phyloP scores from a whole-genome alignment of 2,113 vertebrate genomes.

The Hippocampus comes region DNA sequence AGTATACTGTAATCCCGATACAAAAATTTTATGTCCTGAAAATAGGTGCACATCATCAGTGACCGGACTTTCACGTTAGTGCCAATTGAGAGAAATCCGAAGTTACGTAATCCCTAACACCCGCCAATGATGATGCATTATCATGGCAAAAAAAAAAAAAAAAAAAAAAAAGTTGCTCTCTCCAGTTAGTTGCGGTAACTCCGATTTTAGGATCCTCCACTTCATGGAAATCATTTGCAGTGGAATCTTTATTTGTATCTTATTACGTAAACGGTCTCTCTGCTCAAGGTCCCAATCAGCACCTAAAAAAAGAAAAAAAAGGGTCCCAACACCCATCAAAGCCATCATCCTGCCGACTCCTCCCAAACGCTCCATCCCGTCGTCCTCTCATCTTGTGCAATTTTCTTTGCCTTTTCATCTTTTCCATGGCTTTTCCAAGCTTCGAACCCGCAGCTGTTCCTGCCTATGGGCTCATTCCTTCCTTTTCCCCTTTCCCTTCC shows the following conservation, averaged over 20 bases:
- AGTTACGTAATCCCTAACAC: no score
- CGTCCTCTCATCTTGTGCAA: conserved; percentile 63
- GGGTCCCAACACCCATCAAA: conserved; percentile 51
- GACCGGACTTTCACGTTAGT: no score
- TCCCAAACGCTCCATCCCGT: conserved; percentile 51
- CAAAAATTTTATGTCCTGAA: no score
- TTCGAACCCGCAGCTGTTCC: conserved; percentile 63
- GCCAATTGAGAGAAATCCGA: no score
- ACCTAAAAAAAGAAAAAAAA: conserved; percentile 4
- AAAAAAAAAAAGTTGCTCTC: neutral
- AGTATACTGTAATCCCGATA: no score
- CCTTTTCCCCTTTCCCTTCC: conserved; percentile 58
- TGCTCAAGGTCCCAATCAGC: conserved; percentile 27
- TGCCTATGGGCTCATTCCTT: conserved; percentile 73
- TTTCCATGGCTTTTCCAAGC: conserved; percentile 66
- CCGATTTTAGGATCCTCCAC: neutral
- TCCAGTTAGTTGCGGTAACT: neutral
- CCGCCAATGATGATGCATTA: neutral
- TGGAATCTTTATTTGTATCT: neutral
- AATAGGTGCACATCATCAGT: no score
- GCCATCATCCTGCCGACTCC: conserved; percentile 42
- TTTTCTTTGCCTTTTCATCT: conserved; percentile 70
- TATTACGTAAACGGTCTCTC: neutral
- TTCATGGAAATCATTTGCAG: neutral
- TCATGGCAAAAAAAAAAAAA: neutral